Evolutionary conservation across 1,140 invertebrate genomes (phyloP).

Genomic region (Drosophila mojavensis): DNA sequence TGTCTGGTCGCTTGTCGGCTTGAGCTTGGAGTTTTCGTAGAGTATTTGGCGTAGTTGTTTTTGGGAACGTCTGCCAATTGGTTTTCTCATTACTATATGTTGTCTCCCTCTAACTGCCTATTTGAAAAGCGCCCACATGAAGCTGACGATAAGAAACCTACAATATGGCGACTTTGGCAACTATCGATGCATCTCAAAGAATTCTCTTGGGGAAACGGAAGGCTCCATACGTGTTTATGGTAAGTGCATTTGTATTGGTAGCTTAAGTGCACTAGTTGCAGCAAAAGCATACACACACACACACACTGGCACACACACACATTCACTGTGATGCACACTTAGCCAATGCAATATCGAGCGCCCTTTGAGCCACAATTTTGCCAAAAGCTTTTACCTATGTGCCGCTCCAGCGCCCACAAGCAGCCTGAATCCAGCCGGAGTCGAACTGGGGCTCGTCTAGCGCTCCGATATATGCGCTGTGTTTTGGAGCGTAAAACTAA

Average conservation of each 20-base stretch:
- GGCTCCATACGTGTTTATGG: conserved; percentile 96
- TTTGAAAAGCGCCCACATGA: conserved; percentile 90
- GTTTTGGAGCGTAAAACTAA: conserved; percentile 77
- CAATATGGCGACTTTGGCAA: conserved; percentile 91
- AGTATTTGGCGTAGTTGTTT: not conserved
- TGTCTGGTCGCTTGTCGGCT: too few relatives aligned
- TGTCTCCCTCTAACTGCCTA: conserved; percentile 30
- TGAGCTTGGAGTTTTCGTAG: not conserved
- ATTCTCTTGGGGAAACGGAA: conserved; percentile 96
- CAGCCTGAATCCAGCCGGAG: conserved; percentile 4
- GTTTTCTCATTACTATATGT: conserved; percentile 6
- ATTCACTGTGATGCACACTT: conserved; percentile 8
- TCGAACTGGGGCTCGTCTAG: conserved; percentile 25
- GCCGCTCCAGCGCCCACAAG: conserved; percentile 48
- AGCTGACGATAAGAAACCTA: conserved; percentile 92
- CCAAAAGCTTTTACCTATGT: conserved; percentile 81
- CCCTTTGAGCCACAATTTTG: conserved; percentile 80
- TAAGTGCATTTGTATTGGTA: conserved; percentile 85
- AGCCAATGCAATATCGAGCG: conserved; percentile 72
- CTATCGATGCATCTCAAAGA: conserved; percentile 95
- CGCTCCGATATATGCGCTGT: conserved; percentile 56
- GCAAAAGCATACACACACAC: conserved; percentile 22
- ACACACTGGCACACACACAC: conserved; percentile 14
- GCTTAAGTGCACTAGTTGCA: conserved; percentile 77
- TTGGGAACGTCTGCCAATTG: conserved; percentile 4